A percentile compares a stretch with the other conserved stretches of the same genome.
These are phyloP conservation scores for Monodelphis domestica DNA, from an alignment of 2,797 vertebrate species.

Conservation along the genomic window DNA sequence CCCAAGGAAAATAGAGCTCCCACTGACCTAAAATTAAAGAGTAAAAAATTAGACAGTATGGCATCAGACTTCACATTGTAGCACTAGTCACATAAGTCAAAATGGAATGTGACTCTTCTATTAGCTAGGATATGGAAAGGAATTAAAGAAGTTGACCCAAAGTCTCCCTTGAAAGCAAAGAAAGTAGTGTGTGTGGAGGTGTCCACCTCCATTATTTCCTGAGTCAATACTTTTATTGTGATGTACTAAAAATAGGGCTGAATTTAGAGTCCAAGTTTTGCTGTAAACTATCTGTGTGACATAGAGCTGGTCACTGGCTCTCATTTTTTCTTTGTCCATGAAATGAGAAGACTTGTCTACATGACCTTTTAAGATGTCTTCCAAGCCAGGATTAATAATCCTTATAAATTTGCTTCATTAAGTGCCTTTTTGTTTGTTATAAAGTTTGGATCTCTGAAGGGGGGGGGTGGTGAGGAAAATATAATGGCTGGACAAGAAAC, in stretches of 20 bases:
- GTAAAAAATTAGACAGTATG: neutral
- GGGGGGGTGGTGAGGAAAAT: neutral
- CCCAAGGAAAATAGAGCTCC: neutral
- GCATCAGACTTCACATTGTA: neutral
- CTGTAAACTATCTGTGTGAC: neutral
- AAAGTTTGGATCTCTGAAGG: neutral
- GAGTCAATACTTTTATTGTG: neutral
- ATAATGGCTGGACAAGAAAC: neutral
- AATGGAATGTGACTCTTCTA: neutral
- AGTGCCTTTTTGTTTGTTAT: neutral
- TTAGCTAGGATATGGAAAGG: neutral
- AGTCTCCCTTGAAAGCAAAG: neutral
- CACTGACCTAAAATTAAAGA: neutral
- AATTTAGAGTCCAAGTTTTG: neutral
- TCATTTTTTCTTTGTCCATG: neutral
- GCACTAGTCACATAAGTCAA: neutral
- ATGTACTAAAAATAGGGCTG: neutral
- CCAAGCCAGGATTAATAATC: neutral
- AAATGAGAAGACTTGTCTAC: neutral
- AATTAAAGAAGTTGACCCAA: neutral
- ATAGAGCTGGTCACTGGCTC: neutral
- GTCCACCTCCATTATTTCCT: neutral
- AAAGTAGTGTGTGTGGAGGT: neutral
- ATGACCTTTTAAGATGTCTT: neutral
- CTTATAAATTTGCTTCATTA: neutral